These are phyloP conservation scores for Pristionchus entomophagus DNA, from an alignment of 2,888 invertebrate genomes.

Conservation along the genomic window DNA sequence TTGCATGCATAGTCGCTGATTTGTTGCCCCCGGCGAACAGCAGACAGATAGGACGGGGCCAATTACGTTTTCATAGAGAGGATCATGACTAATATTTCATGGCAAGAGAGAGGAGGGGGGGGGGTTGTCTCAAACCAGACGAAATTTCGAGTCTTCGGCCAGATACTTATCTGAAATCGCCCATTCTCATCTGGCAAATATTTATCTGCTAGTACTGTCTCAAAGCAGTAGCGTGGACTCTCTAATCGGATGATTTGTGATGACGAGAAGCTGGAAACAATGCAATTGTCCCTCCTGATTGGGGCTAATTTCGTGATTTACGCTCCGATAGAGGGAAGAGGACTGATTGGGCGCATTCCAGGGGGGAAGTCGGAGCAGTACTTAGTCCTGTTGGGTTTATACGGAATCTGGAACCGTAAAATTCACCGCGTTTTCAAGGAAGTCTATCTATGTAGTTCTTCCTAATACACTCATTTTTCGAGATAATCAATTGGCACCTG, in stretches of 20 bases:
- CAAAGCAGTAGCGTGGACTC: background rate
- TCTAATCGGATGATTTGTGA: conserved; percentile 35
- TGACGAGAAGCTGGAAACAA: background rate
- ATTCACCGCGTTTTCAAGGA: no score
- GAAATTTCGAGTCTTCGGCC: no score
- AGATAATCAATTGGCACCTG: background rate
- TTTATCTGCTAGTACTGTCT: no score
- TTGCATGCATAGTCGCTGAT: conserved; percentile 33
- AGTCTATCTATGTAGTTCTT: no score
- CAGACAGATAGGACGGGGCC: background rate
- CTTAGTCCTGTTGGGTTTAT: background rate
- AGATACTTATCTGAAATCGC: no score
- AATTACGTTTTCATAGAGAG: conserved; percentile 38
- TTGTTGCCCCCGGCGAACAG: conserved; percentile 17
- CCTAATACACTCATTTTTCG: no score
- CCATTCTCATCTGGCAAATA: no score
- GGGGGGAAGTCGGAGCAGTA: background rate
- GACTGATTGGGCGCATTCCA: background rate
- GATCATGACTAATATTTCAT: background rate
- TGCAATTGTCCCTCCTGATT: conserved; percentile 7
- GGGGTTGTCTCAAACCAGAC: background rate
- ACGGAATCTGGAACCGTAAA: no score
- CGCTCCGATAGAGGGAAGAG: background rate
- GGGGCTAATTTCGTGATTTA: background rate
- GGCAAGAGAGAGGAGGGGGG: background rate